Percentiles rank a stretch among this genome's conserved stretches.
Conservation (phyloP, 2,797 vertebrate species). For the Pelobates cultripes region DNA sequence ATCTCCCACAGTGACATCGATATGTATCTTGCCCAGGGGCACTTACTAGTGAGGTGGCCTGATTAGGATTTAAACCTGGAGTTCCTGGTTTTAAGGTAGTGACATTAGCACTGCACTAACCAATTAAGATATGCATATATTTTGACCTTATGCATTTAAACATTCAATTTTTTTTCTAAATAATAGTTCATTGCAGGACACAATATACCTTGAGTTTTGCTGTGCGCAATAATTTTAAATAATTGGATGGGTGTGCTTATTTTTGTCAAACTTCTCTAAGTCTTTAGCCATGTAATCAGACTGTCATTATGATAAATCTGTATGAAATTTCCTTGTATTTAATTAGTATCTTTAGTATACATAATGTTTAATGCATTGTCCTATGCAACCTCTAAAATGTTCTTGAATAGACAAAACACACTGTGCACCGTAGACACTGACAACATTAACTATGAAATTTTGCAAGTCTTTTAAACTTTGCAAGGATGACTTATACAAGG, state of each 20-base stretch:
- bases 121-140: too few relatives aligned
- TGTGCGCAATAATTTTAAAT: constrained; percentile 8
- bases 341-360: constrained; percentile 49
- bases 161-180: too few relatives aligned
- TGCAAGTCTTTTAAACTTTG: constrained; percentile 33
- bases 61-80: too few relatives aligned
- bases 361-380: constrained; percentile 38
- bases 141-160: too few relatives aligned
- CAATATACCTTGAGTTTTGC: neutral
- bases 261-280: constrained; percentile 32
- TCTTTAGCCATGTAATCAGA: constrained; percentile 47
- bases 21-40: too few relatives aligned
- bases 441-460: constrained; percentile 21
- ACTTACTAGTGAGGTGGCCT: too few relatives aligned
- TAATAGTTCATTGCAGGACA: neutral
- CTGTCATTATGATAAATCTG: constrained; percentile 55
- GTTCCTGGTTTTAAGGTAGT: too few relatives aligned
- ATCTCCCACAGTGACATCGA: too few relatives aligned
- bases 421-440: constrained; percentile 17
- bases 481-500: constrained; percentile 15
- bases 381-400: constrained; percentile 51
- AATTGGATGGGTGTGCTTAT: constrained; percentile 21
- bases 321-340: constrained; percentile 45
- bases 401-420: constrained; percentile 50
- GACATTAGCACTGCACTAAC: too few relatives aligned